A percentile compares a stretch with the other conserved stretches of the same genome.
phyloP scores from a whole-genome alignment of 2,888 invertebrate species.

The Drosophila acutilabella region DNA sequence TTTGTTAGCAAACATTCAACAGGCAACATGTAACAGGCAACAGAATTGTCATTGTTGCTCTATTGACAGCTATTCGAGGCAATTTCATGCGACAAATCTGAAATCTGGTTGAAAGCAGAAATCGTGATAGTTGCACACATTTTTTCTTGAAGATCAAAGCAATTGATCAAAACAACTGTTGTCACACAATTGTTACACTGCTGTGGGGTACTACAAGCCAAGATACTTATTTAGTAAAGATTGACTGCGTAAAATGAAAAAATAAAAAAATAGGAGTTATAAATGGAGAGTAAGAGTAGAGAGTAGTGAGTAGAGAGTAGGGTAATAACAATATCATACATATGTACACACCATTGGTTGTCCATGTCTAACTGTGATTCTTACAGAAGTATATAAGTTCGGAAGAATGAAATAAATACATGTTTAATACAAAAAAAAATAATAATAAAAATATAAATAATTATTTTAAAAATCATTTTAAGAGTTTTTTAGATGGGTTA shows the following conservation, averaged over 20 bases:
- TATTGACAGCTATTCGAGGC: slow-evolving; percentile 18
- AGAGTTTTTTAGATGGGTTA: too few relatives aligned
- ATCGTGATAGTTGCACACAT: slow-evolving; percentile 55
- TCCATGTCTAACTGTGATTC: too few relatives aligned
- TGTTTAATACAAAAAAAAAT: too few relatives aligned
- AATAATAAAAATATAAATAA: too few relatives aligned
- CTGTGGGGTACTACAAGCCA: not conserved
- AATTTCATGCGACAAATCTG: slow-evolving; percentile 22
- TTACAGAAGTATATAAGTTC: too few relatives aligned
- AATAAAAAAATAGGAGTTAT: too few relatives aligned
- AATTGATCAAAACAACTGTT: slow-evolving; percentile 61
- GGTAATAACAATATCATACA: too few relatives aligned
- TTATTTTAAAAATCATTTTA: too few relatives aligned
- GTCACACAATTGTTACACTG: slow-evolving; percentile 28
- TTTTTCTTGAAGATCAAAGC: slow-evolving; percentile 50
- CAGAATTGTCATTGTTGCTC: slow-evolving; percentile 42
- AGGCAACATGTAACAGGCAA: slow-evolving; percentile 26
- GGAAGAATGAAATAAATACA: too few relatives aligned
- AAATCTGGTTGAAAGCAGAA: slow-evolving; percentile 33
- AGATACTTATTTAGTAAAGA: not conserved
- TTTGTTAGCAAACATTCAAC: slow-evolving; percentile 55
- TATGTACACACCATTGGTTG: too few relatives aligned
- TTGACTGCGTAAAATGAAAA: not conserved
- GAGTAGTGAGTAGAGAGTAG: too few relatives aligned
- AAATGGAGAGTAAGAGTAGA: too few relatives aligned